These are phyloP conservation scores for Neotoma lepida DNA, from an alignment of 2,113 vertebrate genomes.

Conservation along the genomic window DNA sequence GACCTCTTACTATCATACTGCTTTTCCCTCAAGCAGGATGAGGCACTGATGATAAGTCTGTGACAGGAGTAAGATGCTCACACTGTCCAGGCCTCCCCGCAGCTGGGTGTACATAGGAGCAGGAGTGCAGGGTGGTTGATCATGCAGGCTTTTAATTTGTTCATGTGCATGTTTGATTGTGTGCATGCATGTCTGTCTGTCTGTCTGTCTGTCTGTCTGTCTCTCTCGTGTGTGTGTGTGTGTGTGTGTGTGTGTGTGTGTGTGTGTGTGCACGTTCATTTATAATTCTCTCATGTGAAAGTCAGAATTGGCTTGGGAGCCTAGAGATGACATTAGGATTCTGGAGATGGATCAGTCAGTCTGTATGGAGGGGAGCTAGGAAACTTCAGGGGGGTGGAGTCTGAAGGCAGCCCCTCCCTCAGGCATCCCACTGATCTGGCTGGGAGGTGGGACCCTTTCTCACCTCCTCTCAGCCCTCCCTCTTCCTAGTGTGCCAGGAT, in stretches of 20 bases:
- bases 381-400: background rate
- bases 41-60: fast-evolving
- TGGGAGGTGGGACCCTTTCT: background rate
- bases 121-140: background rate
- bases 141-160: background rate
- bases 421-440: background rate
- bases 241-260: background rate
- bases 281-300: background rate
- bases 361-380: background rate
- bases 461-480: fast-evolving
- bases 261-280: background rate
- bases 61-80: too few species aligned
- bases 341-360: background rate
- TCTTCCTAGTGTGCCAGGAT: background rate
- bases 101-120: too few species aligned
- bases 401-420: background rate
- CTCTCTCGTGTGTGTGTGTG: too few species aligned
- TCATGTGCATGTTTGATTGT: background rate
- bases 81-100: too few species aligned
- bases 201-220: too few species aligned
- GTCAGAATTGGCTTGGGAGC: background rate
- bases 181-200: background rate
- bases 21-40: background rate
- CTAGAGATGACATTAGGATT: background rate
- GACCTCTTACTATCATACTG: background rate